Percentiles rank a stretch among this genome's conserved stretches.
These are phyloP conservation scores for Epinephelus cyanopodus DNA, from an alignment of 2,113 vertebrate genomes.

Conservation along the genomic window DNA sequence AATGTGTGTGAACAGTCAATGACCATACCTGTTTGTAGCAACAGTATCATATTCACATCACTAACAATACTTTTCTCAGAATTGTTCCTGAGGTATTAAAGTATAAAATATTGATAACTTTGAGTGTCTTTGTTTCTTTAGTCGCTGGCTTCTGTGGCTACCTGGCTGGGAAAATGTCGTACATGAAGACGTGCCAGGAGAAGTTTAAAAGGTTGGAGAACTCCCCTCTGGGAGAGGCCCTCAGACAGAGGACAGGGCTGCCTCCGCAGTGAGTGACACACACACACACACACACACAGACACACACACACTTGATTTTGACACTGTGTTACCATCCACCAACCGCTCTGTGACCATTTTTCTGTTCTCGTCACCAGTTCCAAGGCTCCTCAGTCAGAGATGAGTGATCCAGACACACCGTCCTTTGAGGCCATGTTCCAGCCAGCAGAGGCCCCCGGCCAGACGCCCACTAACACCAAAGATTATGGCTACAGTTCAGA, in stretches of 20 bases:
- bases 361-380: slow-evolving; percentile 35
- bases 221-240: slow-evolving; percentile 90
- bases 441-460: slow-evolving; percentile 35
- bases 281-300: not conserved
- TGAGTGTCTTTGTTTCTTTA: slow-evolving; percentile 64
- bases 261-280: slow-evolving; percentile 66
- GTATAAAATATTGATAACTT: not conserved
- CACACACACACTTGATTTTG: not conserved
- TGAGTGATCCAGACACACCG: slow-evolving; percentile 61
- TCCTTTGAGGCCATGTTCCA: slow-evolving; percentile 69
- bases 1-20: not conserved
- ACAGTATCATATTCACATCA: not conserved
- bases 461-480: slow-evolving; percentile 10
- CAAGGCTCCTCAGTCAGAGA: slow-evolving; percentile 60
- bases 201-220: slow-evolving; percentile 93
- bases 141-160: slow-evolving; percentile 92
- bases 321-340: not conserved
- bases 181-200: slow-evolving; percentile 90
- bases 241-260: slow-evolving; percentile 81
- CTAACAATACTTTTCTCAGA: not conserved
- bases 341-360: not conserved
- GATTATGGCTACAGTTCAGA: slow-evolving; percentile 55
- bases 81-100: not conserved
- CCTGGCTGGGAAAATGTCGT: slow-evolving; percentile 92
- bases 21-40: not conserved